phyloP scores from a whole-genome alignment of 1,140 invertebrate species.

The Cotesia vestalis region DNA sequence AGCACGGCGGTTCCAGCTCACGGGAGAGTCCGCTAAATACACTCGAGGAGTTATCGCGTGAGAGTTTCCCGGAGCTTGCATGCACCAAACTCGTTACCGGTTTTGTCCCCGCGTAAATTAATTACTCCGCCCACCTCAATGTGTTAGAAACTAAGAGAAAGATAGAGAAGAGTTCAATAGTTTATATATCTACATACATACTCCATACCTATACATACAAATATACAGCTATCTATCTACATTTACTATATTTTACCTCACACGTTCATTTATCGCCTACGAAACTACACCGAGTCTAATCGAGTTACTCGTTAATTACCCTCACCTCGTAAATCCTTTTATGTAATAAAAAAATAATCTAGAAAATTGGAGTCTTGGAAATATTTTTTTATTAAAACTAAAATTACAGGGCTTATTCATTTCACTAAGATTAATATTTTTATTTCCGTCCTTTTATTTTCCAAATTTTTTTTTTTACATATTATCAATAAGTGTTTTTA shows the following conservation, averaged over 20 bases:
- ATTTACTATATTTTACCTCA: slow-evolving; percentile 10
- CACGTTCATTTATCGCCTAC: slow-evolving; percentile 33
- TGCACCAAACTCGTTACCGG: slow-evolving; percentile 55
- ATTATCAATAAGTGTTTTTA: no score
- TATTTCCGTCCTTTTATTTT: no score
- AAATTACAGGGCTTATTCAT: not conserved
- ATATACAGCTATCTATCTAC: slow-evolving; percentile 7
- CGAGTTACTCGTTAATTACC: slow-evolving; percentile 38
- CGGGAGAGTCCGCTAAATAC: slow-evolving; percentile 43
- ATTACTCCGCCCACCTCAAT: slow-evolving; percentile 44
- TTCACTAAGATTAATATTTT: no score
- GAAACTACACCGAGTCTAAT: slow-evolving; percentile 31
- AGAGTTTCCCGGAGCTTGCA: slow-evolving; percentile 48
- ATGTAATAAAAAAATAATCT: slow-evolving; percentile 33
- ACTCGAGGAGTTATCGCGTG: slow-evolving; percentile 50
- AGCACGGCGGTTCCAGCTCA: slow-evolving; percentile 26
- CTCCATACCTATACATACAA: not conserved
- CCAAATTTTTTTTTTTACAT: no score
- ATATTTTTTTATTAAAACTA: not conserved
- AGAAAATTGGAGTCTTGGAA: not conserved
- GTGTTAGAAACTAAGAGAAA: slow-evolving; percentile 16
- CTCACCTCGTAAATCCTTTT: slow-evolving; percentile 32
- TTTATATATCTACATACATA: no score
- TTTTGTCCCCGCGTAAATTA: slow-evolving; percentile 57
- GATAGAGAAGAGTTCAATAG: slow-evolving; percentile 8